A percentile compares a stretch with the other conserved stretches of the same genome.
These are phyloP conservation scores for Bubo blakistoni DNA, from an alignment of 2,113 vertebrate genomes.

Conservation along the genomic window DNA sequence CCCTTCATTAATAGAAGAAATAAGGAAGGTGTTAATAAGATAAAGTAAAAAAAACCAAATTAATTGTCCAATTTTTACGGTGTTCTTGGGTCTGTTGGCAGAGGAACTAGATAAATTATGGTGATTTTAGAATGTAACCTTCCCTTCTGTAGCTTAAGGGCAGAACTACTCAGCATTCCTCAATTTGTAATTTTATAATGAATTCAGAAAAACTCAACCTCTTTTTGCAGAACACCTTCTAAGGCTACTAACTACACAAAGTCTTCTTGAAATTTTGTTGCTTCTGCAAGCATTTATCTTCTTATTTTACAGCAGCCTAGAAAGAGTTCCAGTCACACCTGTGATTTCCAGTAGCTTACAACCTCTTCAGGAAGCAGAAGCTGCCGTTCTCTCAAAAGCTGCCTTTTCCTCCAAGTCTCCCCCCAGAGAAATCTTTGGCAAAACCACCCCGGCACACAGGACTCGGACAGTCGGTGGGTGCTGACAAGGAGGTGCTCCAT, in stretches of 20 bases:
- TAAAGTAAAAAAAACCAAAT: background rate
- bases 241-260: background rate
- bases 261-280: background rate
- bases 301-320: background rate
- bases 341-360: background rate
- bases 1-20: background rate
- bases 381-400: background rate
- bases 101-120: background rate
- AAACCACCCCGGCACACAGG: background rate
- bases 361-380: background rate
- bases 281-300: background rate
- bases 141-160: background rate
- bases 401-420: background rate
- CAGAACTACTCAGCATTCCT: background rate
- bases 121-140: background rate
- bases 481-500: background rate
- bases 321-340: background rate
- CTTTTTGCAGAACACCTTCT: background rate
- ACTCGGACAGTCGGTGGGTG: rapidly evolving
- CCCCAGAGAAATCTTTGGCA: background rate
- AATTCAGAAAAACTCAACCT: background rate
- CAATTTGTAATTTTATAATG: background rate
- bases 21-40: background rate
- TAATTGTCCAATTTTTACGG: background rate
- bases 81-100: background rate